Evolutionary conservation across 2,888 invertebrate species (phyloP), one percentile per base, ranked within the genome.

Genomic region (Epistrophella euchroma): DNA sequence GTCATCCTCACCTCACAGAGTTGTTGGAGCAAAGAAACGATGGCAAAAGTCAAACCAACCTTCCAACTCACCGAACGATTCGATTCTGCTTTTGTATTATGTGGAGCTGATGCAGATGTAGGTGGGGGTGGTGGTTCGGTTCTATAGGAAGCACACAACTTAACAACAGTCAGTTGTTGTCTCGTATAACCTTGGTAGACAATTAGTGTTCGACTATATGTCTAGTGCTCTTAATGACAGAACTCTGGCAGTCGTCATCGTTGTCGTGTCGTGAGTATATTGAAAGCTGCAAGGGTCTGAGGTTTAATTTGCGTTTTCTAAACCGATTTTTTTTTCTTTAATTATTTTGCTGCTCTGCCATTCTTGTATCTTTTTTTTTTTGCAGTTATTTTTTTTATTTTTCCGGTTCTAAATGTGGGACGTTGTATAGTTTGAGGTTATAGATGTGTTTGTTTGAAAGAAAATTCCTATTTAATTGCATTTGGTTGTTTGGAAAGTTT

Each of bases 141-240:
- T 32, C 68, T 40, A n/a, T n/a, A 43, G 70, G 40, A 56, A 64
- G 62, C 50, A n/a, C 15, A 50, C 19, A 74, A 68, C 72, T 85
- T 68, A 70, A 70, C 85, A 70, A 70, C 85, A 70, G 81, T 73
- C 71, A 68, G 66, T 66, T 66, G 47, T 66, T 66, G 62, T 74
- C 71, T 86, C 56, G 77, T 35, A 68, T 86, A 81, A 86, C 86
- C 82, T 86, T 74, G 81, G 64, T 86, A 68, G 74, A 82, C 77
- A 86, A 86, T 86, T 86, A 86, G 78, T 86, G 86, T 86, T 78
- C 62, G 77, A 73, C 81, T 81, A 58, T 81, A 58, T 68, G 68
- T 81, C 76, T 64, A 66, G 73, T 64, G 50, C 71, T 62, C 70
- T 80, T 85, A 85, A 84, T 79, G 79, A 70, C 68, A 73, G 43